These are phyloP conservation scores for Microchirus variegatus DNA, from an alignment of 2,797 vertebrate genomes.

Conservation along the genomic window DNA sequence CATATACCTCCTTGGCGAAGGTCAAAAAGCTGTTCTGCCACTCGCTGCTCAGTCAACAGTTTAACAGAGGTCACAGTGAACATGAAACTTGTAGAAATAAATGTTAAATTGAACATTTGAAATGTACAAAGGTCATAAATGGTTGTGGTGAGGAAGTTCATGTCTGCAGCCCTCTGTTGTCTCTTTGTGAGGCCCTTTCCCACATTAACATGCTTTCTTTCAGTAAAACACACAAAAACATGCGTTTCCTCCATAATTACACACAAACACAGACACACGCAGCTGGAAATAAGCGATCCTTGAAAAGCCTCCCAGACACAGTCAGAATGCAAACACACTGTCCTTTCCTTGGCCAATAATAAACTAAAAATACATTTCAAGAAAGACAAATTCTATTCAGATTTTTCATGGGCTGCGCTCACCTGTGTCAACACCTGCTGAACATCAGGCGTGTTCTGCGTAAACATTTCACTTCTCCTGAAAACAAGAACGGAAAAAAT, in stretches of 20 bases:
- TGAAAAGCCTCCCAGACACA: background rate
- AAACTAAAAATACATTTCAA: background rate
- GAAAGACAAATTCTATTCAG: background rate
- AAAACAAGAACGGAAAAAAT: conserved; percentile 20
- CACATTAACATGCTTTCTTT: no score
- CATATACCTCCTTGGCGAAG: no score
- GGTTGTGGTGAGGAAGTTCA: no score
- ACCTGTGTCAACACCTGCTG: background rate
- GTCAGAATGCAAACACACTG: background rate
- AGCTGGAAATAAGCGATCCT: background rate
- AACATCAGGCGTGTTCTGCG: conserved; percentile 1
- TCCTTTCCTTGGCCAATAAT: background rate
- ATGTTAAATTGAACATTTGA: no score
- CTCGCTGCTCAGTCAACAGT: no score
- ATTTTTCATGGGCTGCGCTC: conserved; percentile 1
- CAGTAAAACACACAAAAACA: conserved; percentile 2
- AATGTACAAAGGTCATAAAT: no score
- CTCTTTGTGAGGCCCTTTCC: no score
- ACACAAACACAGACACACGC: conserved; percentile 7
- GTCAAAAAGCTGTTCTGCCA: no score
- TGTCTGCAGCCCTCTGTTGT: no score
- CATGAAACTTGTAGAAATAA: no score
- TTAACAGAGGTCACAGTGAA: no score
- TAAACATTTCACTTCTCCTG: conserved; percentile 26
- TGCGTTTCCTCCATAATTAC: conserved; percentile 5